These are phyloP conservation scores for Condylostylus longicornis DNA, from an alignment of 1,140 invertebrate genomes.

Conservation along the genomic window DNA sequence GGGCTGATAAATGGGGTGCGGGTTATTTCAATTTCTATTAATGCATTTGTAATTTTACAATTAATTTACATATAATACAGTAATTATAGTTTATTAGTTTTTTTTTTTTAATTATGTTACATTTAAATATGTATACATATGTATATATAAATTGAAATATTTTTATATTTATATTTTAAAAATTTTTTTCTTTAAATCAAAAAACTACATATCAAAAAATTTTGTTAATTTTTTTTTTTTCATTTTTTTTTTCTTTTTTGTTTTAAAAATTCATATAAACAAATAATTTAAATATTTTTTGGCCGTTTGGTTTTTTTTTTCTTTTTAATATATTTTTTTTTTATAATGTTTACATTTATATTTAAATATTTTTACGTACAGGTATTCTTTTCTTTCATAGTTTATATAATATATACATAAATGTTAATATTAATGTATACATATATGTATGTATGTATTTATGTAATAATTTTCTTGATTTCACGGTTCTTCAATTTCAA, in stretches of 20 bases:
- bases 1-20: no score
- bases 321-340: constrained; percentile 10
- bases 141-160: constrained; percentile 9
- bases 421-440: no score
- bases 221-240: constrained; percentile 11
- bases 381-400: constrained; percentile 1
- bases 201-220: constrained; percentile 11
- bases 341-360: constrained; percentile 16
- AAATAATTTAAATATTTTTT: constrained; percentile 10
- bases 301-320: background rate
- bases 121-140: constrained; percentile 10
- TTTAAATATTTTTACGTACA: constrained; percentile 18
- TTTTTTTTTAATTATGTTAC: constrained; percentile 11
- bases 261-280: constrained; percentile 17
- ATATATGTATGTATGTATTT: no score
- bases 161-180: constrained; percentile 17
- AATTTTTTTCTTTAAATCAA: constrained; percentile 21
- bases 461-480: no score
- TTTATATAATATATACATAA: no score
- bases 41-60: no score
- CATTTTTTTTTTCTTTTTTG: constrained; percentile 7
- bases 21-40: no score
- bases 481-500: background rate
- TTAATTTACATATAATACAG: no score
- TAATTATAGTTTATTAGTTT: constrained; percentile 1